Conservation (phyloP, 2,113 vertebrate species). For the Callipepla squamata region DNA sequence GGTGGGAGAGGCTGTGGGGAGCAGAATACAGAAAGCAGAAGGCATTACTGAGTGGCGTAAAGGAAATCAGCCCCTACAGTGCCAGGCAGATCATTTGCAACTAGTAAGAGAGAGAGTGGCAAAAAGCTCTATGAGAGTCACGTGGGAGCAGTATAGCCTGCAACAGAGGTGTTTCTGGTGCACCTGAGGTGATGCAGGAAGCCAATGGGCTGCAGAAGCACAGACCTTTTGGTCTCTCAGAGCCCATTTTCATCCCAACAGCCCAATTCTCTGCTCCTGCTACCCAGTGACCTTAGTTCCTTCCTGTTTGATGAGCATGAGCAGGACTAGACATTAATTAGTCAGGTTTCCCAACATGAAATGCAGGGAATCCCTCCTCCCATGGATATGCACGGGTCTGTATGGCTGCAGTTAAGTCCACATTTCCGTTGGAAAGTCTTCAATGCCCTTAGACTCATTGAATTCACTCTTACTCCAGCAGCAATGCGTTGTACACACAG, state of each 20-base stretch:
- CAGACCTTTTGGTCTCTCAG: not conserved
- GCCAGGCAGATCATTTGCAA: fast-evolving
- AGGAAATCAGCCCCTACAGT: not conserved
- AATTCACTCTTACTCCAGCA: not conserved
- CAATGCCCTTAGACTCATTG: not conserved
- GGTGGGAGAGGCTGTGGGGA: not conserved
- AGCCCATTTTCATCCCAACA: not conserved
- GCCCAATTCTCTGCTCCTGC: not conserved
- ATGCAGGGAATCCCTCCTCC: not conserved
- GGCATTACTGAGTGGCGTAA: not conserved
- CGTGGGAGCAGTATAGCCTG: not conserved
- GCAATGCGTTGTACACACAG: not conserved
- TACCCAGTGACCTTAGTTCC: not conserved
- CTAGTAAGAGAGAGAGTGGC: not conserved
- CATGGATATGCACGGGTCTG: not conserved
- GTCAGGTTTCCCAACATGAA: not conserved
- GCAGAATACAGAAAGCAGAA: not conserved
- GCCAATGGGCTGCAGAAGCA: not conserved
- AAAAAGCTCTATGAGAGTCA: not conserved
- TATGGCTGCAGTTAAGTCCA: not conserved
- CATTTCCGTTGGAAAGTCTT: not conserved
- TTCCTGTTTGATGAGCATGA: not conserved
- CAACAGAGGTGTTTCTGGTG: not conserved
- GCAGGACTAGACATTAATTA: not conserved
- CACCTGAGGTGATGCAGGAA: not conserved